Evolutionary conservation across 2,797 vertebrate species (phyloP), one percentile per base, ranked within the genome.

Genomic region (Nothura maculosa): DNA sequence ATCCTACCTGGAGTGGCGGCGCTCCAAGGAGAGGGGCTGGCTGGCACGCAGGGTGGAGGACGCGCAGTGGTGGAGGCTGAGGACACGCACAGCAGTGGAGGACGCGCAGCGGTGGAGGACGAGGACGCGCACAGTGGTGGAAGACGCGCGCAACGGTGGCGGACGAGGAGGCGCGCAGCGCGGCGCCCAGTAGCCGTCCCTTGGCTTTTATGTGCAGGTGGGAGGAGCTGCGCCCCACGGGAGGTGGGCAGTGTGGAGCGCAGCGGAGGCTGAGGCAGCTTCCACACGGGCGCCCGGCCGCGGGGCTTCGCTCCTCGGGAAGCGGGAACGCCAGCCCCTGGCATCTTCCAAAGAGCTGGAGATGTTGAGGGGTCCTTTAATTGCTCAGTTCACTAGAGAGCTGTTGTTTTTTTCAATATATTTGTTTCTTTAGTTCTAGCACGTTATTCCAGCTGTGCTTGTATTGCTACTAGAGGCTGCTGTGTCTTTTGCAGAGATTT

Each of bases 131-230:
- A 12, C 38, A 38, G 38, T 12, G 10, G 38, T 38, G 38, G 38
- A 38, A 12, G 9, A 38, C 38, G 38, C 38, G 38, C 38, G 38
- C 38, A 38, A 12, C 38, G 38, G 38, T 38, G 38, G 38, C 38
- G 38, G 38, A 38, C 38, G 38, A 38, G 10, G 38, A 38, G 38
- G 38, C 38, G 38, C 38, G 38, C 38, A 38, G 98, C 98, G 98
- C 98, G 96, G 98, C 97, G 94, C 97, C 97, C 97, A 97, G 97
- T 98, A 98, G 97, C 98, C 97, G 97, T 98, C 97, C 97, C 97
- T 98, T 98, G 98, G 98, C 98, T 99, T 99, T 99, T 99, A 99
- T 99, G 98, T 97, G 97, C 98, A 98, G 98, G 98, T 98, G 98
- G 99, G 99, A 97, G 99, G 99, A 98, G 99, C 98, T 95, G 97